Conservation (phyloP, 1,140 invertebrate genomes). For the Lepidurus apus region DNA sequence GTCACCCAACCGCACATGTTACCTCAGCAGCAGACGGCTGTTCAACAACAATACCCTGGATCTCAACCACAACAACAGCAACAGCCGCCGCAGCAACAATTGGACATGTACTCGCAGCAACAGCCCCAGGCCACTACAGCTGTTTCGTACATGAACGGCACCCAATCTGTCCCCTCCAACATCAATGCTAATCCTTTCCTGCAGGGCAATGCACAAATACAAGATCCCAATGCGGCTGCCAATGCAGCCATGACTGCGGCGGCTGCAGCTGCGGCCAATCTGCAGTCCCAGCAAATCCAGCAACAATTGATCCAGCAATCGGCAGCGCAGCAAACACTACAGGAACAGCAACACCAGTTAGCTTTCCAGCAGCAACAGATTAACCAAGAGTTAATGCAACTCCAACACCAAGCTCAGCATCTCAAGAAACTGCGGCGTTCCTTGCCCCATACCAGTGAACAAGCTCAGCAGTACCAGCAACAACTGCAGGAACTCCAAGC, state of each 20-base stretch:
- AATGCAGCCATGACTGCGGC: conserved; percentile 36
- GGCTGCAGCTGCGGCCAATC: conserved; percentile 35
- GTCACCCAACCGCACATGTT: neutral
- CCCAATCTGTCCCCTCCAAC: neutral
- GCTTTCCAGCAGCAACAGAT: conserved; percentile 37
- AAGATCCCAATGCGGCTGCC: conserved; percentile 37
- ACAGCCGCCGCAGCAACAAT: neutral
- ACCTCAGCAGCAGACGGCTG: conserved; percentile 19
- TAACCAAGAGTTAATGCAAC: conserved; percentile 49
- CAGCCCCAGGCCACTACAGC: neutral
- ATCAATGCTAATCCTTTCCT: neutral
- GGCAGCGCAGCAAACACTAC: conserved; percentile 34
- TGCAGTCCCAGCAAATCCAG: conserved; percentile 36
- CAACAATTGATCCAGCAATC: conserved; percentile 35
- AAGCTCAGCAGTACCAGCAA: conserved; percentile 37
- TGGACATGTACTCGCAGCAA: conserved; percentile 34
- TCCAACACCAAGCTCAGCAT: conserved; percentile 48
- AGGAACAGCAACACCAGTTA: conserved; percentile 45
- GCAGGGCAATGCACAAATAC: conserved; percentile 31
- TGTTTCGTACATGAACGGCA: neutral
- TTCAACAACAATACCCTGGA: neutral
- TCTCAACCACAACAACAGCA: neutral
- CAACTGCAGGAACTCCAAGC: conserved; percentile 41
- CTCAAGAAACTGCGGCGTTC: conserved; percentile 47
- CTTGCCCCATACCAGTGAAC: conserved; percentile 39